Evolutionary conservation across 2,113 vertebrate species (phyloP).

Genomic region (Nycticebus coucang): DNA sequence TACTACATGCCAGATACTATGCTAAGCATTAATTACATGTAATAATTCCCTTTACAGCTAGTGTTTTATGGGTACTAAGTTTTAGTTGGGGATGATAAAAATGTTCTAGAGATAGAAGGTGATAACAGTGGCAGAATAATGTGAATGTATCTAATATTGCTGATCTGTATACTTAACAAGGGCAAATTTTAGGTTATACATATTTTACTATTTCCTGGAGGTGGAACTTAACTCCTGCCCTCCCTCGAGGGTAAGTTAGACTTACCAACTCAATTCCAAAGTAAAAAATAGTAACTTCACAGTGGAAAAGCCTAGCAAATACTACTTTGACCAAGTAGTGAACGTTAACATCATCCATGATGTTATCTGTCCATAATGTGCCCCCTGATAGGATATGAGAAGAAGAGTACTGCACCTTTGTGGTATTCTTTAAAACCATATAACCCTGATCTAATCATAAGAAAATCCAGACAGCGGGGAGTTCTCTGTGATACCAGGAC

Average conservation of each 20-base stretch:
- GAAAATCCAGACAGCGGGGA: background rate
- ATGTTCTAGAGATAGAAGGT: background rate
- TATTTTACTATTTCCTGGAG: background rate
- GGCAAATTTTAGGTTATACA: background rate
- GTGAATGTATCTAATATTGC: background rate
- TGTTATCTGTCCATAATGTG: background rate
- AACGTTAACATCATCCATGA: background rate
- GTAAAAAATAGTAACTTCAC: background rate
- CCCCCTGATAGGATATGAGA: background rate
- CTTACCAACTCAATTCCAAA: slow-evolving; percentile 25
- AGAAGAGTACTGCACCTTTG: background rate
- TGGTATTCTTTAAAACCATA: background rate
- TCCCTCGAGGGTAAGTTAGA: background rate
- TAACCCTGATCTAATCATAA: background rate
- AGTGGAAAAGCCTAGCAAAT: background rate
- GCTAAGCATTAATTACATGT: background rate
- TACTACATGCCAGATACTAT: background rate
- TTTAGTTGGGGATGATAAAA: background rate
- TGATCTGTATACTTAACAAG: background rate
- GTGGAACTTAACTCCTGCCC: background rate
- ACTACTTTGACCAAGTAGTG: background rate
- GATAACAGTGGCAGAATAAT: background rate
- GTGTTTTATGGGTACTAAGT: background rate
- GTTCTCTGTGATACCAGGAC: background rate
- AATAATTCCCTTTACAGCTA: background rate